Percentiles rank a stretch among this genome's conserved stretches.
Evolutionary conservation across 2,888 invertebrate species (phyloP).

Genomic region (Cataglyphis rosenhaueri): DNA sequence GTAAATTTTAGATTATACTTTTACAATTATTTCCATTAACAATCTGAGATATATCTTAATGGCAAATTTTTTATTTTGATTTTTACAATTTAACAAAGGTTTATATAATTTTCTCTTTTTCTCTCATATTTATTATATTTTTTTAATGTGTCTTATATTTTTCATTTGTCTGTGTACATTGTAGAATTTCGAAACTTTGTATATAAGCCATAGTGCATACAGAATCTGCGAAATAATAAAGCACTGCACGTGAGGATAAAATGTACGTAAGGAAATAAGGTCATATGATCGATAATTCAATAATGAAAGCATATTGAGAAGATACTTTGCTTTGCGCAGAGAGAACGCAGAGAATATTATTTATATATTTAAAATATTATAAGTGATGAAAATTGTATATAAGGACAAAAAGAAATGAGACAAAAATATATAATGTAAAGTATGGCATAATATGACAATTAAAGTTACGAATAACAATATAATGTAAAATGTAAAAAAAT

Average conservation of each 20-base stretch:
- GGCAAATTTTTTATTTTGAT: not conserved
- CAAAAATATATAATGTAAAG: not conserved
- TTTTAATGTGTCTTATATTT: not conserved
- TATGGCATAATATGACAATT: not conserved
- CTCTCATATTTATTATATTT: not conserved
- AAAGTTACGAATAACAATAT: not conserved
- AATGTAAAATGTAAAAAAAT: not conserved
- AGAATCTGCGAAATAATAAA: not conserved
- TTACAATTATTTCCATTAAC: not conserved
- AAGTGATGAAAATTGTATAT: not conserved
- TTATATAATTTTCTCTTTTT: not conserved
- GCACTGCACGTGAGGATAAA: not conserved
- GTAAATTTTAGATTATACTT: slow-evolving; percentile 2
- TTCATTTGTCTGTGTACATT: not conserved
- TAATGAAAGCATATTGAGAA: not conserved
- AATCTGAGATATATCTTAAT: not conserved
- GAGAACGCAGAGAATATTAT: too few species aligned
- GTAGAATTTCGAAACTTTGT: not conserved
- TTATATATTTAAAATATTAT: too few species aligned
- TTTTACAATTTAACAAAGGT: not conserved
- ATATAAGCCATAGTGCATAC: not conserved
- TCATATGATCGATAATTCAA: slow-evolving; percentile 20
- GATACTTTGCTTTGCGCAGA: not conserved
- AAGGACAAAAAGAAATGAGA: not conserved
- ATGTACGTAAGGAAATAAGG: slow-evolving; percentile 13